phyloP scores from a whole-genome alignment of 2,113 vertebrate genomes.

The Thinocorus orbignyianus region DNA sequence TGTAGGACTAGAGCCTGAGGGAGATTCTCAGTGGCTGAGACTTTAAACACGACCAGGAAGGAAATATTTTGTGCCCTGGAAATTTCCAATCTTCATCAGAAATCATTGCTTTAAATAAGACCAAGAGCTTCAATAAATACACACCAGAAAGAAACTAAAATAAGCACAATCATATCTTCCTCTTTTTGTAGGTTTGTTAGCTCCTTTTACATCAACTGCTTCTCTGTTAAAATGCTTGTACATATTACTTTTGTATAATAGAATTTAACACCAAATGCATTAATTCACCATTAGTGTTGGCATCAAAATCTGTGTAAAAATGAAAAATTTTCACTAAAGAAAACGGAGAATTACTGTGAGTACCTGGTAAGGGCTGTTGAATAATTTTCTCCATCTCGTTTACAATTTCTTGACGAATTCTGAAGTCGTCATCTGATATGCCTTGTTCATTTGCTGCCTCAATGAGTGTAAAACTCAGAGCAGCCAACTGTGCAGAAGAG shows the following conservation, averaged over 20 bases:
- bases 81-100: background rate
- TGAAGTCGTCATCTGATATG: slow-evolving; percentile 91
- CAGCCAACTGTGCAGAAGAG: slow-evolving; percentile 83
- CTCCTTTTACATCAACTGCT: background rate
- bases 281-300: background rate
- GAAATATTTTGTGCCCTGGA: background rate
- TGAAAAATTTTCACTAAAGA: background rate
- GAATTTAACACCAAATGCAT: background rate
- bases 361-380: slow-evolving; percentile 87
- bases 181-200: background rate
- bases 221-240: background rate
- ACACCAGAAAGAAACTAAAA: background rate
- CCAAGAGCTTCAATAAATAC: background rate
- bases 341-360: background rate
- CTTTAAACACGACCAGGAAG: background rate
- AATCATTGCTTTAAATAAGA: background rate
- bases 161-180: background rate
- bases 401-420: slow-evolving; percentile 83
- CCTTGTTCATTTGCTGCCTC: slow-evolving; percentile 85
- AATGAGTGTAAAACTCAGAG: slow-evolving; percentile 84
- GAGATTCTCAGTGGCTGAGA: background rate
- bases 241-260: background rate
- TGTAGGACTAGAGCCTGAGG: background rate
- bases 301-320: background rate
- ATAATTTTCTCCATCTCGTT: slow-evolving; percentile 89